These are phyloP conservation scores for Periplaneta americana DNA, from an alignment of 1,140 invertebrate species.

Conservation along the genomic window DNA sequence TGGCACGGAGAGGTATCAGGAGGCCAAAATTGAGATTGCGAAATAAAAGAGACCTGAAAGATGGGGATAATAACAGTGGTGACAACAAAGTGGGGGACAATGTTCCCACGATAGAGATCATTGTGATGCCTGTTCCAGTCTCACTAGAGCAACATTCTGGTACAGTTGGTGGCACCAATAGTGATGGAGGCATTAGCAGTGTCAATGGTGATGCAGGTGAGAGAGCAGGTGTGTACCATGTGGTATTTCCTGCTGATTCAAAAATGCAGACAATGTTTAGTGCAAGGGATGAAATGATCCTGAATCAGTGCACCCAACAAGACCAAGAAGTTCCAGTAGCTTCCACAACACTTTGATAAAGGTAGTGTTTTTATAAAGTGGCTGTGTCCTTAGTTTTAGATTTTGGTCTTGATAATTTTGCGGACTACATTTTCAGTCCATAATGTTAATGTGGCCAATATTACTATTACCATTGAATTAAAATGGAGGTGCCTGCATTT, in stretches of 20 bases:
- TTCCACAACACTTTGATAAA: not conserved
- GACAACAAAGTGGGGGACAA: not conserved
- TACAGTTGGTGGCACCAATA: not conserved
- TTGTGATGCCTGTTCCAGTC: conserved; percentile 15
- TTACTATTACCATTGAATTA: not conserved
- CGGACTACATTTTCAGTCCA: not conserved
- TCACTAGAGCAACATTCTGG: not conserved
- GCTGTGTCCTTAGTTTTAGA: not conserved
- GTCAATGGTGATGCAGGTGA: not conserved
- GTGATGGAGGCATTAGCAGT: not conserved
- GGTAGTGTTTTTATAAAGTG: not conserved
- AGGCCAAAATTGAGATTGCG: not conserved
- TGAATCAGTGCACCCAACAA: not conserved
- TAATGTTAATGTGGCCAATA: not conserved
- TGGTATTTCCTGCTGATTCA: not conserved
- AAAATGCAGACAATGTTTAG: not conserved
- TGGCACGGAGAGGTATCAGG: not conserved
- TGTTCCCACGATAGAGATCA: conserved; percentile 19
- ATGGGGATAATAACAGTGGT: not conserved
- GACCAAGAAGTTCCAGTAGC: not conserved
- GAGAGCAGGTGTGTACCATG: not conserved
- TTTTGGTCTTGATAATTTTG: not conserved
- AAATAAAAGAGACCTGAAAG: not conserved
- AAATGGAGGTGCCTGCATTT: not conserved
- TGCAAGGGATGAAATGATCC: not conserved